phyloP scores from a whole-genome alignment of 2,113 vertebrate genomes.

The Amazona guildingii region DNA sequence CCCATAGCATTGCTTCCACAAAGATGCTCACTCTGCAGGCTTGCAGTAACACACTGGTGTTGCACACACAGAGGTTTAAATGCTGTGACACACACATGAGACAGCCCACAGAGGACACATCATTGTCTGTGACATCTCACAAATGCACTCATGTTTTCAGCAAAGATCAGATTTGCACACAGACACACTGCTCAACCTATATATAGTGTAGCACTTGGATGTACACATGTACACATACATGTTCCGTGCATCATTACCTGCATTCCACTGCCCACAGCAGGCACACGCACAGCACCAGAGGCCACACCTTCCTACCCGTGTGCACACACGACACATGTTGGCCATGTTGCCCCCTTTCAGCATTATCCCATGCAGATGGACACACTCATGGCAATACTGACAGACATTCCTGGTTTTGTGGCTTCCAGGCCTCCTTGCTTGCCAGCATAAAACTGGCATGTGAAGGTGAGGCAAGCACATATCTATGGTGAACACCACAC shows the following conservation, averaged over 20 bases:
- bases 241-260: background rate
- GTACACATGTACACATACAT: background rate
- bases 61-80: background rate
- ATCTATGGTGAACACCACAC: background rate
- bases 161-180: background rate
- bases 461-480: background rate
- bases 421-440: background rate
- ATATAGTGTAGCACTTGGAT: background rate
- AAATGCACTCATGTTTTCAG: background rate
- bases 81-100: background rate
- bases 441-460: background rate
- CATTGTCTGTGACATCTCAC: background rate
- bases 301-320: background rate
- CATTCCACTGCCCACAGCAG: background rate
- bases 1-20: background rate
- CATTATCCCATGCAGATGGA: background rate
- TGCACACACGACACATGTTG: background rate
- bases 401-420: rapidly evolving
- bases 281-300: background rate
- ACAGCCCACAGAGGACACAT: background rate
- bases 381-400: background rate
- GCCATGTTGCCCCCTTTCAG: background rate
- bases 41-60: background rate
- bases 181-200: background rate
- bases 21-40: background rate